phyloP scores from a whole-genome alignment of 2,113 vertebrate species.

The Colinus virginianus region DNA sequence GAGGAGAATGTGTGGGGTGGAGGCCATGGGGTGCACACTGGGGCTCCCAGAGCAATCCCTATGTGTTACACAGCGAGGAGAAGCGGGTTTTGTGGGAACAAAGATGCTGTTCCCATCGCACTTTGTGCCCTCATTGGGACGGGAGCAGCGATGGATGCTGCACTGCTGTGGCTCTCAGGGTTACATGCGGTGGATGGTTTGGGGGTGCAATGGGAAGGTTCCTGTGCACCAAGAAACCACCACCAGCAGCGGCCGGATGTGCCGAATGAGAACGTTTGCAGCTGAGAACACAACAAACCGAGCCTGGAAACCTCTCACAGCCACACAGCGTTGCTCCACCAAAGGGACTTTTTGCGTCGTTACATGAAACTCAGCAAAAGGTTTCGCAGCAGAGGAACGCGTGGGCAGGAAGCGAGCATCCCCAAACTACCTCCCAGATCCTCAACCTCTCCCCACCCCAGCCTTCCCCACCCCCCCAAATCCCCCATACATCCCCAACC shows the following conservation, averaged over 20 bases:
- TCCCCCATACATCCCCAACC: too few species aligned
- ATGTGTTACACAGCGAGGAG: accelerated
- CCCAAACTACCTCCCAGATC: neutral
- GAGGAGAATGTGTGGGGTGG: neutral
- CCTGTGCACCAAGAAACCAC: too few species aligned
- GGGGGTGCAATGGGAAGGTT: accelerated
- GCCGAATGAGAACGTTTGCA: neutral
- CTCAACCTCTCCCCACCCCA: too few species aligned
- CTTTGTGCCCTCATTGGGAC: neutral
- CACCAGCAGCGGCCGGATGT: neutral
- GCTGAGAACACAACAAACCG: accelerated
- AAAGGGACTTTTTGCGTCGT: neutral
- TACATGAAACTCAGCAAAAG: neutral
- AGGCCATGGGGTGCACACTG: too few species aligned
- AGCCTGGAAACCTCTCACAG: accelerated
- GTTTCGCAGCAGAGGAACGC: neutral
- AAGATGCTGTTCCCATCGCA: accelerated
- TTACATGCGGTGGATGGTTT: accelerated
- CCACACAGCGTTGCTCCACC: accelerated
- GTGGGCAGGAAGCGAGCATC: neutral
- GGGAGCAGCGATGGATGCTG: neutral
- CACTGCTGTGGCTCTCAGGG: neutral
- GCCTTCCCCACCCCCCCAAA: too few species aligned
- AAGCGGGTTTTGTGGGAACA: accelerated
- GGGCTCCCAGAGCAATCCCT: neutral